Percentiles rank a stretch among this genome's conserved stretches.
Evolutionary conservation across 1,140 invertebrate genomes (phyloP).

Genomic region (Homarus americanus): DNA sequence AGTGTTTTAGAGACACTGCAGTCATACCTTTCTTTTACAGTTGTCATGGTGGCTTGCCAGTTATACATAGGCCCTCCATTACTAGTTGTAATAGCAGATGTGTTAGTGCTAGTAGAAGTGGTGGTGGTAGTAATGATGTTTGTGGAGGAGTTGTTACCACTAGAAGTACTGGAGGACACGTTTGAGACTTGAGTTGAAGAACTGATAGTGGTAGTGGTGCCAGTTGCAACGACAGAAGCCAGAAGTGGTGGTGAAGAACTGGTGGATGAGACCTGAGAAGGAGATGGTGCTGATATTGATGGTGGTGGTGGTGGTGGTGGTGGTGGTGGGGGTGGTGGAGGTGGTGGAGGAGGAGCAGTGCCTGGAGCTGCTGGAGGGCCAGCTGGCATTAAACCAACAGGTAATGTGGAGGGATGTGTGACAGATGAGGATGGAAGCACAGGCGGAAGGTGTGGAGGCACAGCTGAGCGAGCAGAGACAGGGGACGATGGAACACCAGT

Average conservation of each 20-base stretch:
- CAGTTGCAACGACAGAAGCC: background rate
- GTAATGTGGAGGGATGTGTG: background rate
- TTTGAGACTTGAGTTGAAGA: conserved; percentile 12
- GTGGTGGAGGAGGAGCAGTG: background rate
- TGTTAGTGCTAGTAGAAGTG: conserved; percentile 9
- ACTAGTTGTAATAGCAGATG: conserved; percentile 3
- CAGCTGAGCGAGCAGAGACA: background rate
- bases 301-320: background rate
- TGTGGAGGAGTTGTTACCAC: conserved; percentile 1
- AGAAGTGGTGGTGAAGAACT: background rate
- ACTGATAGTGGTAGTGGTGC: background rate
- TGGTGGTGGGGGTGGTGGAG: background rate
- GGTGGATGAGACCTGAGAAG: background rate
- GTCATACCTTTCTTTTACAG: conserved; percentile 46
- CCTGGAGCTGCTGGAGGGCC: background rate
- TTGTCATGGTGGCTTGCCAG: conserved; percentile 58
- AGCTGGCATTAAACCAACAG: background rate
- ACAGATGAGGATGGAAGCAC: background rate
- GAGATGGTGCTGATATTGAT: background rate
- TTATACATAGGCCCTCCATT: conserved; percentile 41
- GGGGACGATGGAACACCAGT: conserved; percentile 18
- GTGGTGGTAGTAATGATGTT: conserved; percentile 5
- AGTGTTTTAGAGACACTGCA: background rate
- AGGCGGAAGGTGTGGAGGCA: background rate
- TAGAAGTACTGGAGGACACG: conserved; percentile 1